phyloP scores from a whole-genome alignment of 35 echinoderm and acorn worm species.

The Nesometra sesokonis region DNA sequence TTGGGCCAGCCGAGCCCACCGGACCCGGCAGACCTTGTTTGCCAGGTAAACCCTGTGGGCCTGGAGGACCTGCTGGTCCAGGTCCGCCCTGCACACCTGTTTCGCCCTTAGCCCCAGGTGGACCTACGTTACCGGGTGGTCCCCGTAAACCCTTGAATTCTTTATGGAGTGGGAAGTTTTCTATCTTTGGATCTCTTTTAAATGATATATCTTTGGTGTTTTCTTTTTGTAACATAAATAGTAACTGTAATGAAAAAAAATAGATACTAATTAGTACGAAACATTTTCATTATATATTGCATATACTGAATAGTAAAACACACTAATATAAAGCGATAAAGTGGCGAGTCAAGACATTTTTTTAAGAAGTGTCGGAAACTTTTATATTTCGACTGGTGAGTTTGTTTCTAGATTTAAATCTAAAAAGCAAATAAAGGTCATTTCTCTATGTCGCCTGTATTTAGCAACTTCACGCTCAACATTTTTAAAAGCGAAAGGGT shows the following conservation, averaged over 20 bases:
- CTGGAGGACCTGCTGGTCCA: not conserved
- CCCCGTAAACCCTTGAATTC: not conserved
- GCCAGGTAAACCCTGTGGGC: not conserved
- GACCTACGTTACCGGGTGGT: not conserved
- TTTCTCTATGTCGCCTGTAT: too few relatives aligned
- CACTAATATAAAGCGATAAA: too few relatives aligned
- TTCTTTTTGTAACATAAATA: not conserved
- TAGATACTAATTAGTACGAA: not conserved
- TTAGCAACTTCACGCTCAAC: too few relatives aligned
- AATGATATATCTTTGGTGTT: not conserved
- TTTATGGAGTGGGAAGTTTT: not conserved
- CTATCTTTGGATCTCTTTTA: not conserved
- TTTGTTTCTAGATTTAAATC: too few relatives aligned
- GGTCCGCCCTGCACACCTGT: not conserved
- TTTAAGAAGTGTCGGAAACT: too few relatives aligned
- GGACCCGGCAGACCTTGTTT: not conserved
- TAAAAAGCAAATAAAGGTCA: too few relatives aligned
- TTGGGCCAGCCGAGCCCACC: not conserved
- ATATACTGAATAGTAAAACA: too few relatives aligned
- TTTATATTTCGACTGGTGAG: too few relatives aligned
- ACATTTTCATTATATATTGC: too few relatives aligned
- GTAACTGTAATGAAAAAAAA: not conserved
- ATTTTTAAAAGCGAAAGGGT: too few relatives aligned
- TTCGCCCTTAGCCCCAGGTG: not conserved
- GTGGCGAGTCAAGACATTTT: too few relatives aligned